Percentiles rank a stretch among this genome's conserved stretches.
These are phyloP conservation scores for Decapterus maruadsi DNA, from an alignment of 2,797 vertebrate species.

Conservation along the genomic window DNA sequence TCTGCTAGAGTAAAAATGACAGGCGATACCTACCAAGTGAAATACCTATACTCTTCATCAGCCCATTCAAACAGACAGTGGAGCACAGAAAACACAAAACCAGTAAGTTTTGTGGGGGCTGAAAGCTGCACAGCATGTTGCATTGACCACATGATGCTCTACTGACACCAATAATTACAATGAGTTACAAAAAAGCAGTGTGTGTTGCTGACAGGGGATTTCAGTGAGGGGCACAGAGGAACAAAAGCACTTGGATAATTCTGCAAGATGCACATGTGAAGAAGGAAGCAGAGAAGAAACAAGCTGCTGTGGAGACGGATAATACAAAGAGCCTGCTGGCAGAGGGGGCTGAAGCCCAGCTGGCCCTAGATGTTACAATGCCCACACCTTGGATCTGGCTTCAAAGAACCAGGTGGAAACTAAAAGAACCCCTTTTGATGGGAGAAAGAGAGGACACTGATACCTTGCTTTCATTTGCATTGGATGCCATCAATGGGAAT, in stretches of 20 bases:
- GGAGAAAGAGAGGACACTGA: background rate
- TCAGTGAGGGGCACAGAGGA: conserved; percentile 7
- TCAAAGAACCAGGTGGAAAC: conserved; percentile 28
- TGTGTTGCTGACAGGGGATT: conserved; percentile 1
- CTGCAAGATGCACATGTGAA: conserved; percentile 3
- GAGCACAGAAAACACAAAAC: conserved; percentile 6
- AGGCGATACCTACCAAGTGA: no score
- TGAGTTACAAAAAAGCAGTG: background rate
- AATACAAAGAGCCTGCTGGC: conserved; percentile 17
- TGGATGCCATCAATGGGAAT: background rate
- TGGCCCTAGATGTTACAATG: conserved; percentile 15
- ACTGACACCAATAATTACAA: conserved; percentile 6
- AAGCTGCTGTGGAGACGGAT: conserved; percentile 14
- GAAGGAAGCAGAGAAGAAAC: conserved; percentile 16
- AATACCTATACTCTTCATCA: no score
- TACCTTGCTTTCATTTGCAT: background rate
- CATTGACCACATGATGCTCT: background rate
- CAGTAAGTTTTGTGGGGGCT: background rate
- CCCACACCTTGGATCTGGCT: conserved; percentile 29
- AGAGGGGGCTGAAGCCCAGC: conserved; percentile 3
- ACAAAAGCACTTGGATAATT: background rate
- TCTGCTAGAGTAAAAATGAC: no score
- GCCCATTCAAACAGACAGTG: conserved; percentile 1
- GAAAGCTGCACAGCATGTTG: conserved; percentile 17
- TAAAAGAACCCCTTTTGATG: background rate